Percentiles rank a stretch among this genome's conserved stretches.
These are phyloP conservation scores for Drosophila jambulina DNA, from an alignment of 1,140 invertebrate species.

Conservation along the genomic window DNA sequence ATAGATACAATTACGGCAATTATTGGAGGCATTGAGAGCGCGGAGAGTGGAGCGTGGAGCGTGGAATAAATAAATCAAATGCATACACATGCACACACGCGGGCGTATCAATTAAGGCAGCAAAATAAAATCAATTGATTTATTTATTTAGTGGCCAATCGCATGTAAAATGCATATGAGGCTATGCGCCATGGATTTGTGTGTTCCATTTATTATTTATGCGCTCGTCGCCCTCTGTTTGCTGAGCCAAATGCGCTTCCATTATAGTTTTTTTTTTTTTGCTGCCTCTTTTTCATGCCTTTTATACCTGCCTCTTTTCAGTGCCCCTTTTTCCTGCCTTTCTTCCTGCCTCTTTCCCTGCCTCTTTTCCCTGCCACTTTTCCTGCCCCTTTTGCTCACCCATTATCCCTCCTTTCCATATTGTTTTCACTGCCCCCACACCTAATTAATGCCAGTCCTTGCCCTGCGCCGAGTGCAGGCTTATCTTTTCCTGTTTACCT, in stretches of 20 bases:
- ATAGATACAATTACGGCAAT: constrained; percentile 70
- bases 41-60: not conserved
- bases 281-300: not conserved
- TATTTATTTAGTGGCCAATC: constrained; percentile 51
- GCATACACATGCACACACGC: constrained; percentile 20
- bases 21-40: constrained; percentile 31
- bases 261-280: constrained; percentile 2
- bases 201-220: constrained; percentile 48
- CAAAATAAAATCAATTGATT: constrained; percentile 64
- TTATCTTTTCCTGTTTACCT: constrained; percentile 3
- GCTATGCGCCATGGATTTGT: constrained; percentile 54
- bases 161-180: constrained; percentile 60
- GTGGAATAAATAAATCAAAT: constrained; percentile 65
- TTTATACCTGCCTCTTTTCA: not conserved
- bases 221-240: constrained; percentile 10
- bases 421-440: constrained; percentile 33
- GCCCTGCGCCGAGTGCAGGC: constrained; percentile 13
- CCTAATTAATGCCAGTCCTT: constrained; percentile 35
- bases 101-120: constrained; percentile 55
- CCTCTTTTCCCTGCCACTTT: not conserved
- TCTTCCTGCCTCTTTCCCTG: not conserved
- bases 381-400: not conserved
- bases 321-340: not conserved
- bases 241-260: not conserved
- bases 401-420: not conserved